phyloP scores from a whole-genome alignment of 2,113 vertebrate genomes.

The Nanorana parkeri region DNA sequence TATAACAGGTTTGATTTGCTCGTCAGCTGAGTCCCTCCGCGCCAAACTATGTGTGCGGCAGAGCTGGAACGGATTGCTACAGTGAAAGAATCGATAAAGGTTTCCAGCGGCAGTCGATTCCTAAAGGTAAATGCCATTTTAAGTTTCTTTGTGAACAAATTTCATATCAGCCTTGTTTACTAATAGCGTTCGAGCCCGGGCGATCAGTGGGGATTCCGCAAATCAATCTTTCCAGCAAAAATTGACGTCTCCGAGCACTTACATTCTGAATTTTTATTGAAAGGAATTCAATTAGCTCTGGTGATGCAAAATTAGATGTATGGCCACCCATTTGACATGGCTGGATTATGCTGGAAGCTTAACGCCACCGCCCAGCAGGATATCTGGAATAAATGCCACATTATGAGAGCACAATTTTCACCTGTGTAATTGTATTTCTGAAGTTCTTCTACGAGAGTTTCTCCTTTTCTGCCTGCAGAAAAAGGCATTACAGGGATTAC shows the following conservation, averaged over 20 bases:
- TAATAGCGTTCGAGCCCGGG: conserved; percentile 53
- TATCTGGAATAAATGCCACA: no score
- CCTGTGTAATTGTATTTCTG: no score
- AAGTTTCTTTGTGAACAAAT: conserved; percentile 60
- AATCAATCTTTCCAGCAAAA: conserved; percentile 59
- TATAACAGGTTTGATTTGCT: neutral
- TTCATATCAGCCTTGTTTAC: conserved; percentile 56
- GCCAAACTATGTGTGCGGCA: conserved; percentile 35
- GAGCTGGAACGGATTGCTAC: conserved; percentile 59
- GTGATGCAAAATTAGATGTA: conserved; percentile 35
- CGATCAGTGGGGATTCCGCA: conserved; percentile 50
- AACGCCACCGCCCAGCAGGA: no score
- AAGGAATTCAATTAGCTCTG: conserved; percentile 53
- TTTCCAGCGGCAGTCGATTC: conserved; percentile 56
- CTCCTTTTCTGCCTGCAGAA: no score
- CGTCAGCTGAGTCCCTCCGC: conserved; percentile 26
- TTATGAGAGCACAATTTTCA: no score
- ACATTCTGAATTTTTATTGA: conserved; percentile 25
- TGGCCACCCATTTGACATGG: neutral
- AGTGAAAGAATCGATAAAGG: conserved; percentile 55
- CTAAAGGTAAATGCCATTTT: conserved; percentile 55
- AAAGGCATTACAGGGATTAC: no score
- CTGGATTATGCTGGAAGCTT: neutral
- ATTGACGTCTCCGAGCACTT: conserved; percentile 54
- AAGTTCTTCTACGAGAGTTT: no score